Conservation (phyloP, 2,888 invertebrate species). For the Sympetrum striolatum region DNA sequence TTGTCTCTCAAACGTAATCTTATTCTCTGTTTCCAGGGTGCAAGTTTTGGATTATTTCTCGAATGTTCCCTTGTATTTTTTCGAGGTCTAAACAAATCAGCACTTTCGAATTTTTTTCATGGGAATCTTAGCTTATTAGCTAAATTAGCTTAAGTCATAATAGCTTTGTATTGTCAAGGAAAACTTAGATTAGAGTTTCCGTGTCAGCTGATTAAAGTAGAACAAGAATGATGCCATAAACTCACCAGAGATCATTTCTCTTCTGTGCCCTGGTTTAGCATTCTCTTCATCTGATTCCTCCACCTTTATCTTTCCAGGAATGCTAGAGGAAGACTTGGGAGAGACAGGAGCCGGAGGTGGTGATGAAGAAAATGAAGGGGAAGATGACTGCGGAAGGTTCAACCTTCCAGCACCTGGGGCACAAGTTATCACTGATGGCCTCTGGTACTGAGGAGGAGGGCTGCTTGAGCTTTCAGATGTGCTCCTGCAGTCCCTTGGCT, state of each 20-base stretch:
- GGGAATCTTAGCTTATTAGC: too few relatives aligned
- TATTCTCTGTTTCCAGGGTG: too few relatives aligned
- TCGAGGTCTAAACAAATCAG: too few relatives aligned
- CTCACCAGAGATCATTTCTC: constrained; percentile 47
- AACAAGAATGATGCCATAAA: neutral
- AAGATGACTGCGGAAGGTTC: neutral
- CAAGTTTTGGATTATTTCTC: too few relatives aligned
- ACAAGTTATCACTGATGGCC: constrained; percentile 73
- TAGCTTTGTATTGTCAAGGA: too few relatives aligned
- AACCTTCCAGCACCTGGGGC: constrained; percentile 54
- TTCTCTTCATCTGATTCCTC: neutral
- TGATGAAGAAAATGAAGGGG: neutral
- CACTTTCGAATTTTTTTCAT: too few relatives aligned
- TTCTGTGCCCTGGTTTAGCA: constrained; percentile 45
- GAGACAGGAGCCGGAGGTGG: neutral
- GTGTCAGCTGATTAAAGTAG: too few relatives aligned
- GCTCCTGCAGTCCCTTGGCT: constrained; percentile 56
- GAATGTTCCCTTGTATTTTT: too few relatives aligned
- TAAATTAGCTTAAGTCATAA: too few relatives aligned
- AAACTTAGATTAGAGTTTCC: too few relatives aligned
- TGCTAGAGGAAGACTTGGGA: neutral
- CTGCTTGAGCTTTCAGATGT: constrained; percentile 56
- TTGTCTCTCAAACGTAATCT: too few relatives aligned
- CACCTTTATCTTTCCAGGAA: neutral
- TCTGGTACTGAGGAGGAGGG: constrained; percentile 46